phyloP scores from a whole-genome alignment of 37 sponge, comb jelly and placozoan genomes.

The Amphimedon queenslandica region DNA sequence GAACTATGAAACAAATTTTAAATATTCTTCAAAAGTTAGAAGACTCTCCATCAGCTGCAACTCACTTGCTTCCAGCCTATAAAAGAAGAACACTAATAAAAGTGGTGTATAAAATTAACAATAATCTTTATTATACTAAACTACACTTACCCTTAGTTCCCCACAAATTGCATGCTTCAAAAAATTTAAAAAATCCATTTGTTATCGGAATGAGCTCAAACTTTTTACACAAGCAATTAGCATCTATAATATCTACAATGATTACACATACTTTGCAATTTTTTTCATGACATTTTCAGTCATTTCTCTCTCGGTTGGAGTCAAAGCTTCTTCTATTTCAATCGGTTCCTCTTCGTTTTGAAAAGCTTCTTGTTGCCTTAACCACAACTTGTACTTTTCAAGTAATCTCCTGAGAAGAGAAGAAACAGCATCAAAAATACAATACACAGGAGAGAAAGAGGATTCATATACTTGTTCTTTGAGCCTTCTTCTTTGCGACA shows the following conservation, averaged over 20 bases:
- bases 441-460: too few relatives aligned
- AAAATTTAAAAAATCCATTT: neutral
- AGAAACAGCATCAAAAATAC: neutral
- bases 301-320: slow-evolving; percentile 62
- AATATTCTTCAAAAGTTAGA: slow-evolving; percentile 28
- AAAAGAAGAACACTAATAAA: neutral
- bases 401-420: slow-evolving; percentile 42
- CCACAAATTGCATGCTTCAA: neutral
- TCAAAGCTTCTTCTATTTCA: slow-evolving; percentile 75
- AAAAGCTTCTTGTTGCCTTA: slow-evolving; percentile 30
- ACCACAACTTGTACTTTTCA: slow-evolving; percentile 45
- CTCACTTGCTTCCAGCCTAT: slow-evolving; percentile 64
- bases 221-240: too few relatives aligned
- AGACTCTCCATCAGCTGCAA: slow-evolving; percentile 62
- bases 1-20: neutral
- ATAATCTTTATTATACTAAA: too few relatives aligned
- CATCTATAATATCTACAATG: neutral
- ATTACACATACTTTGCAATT: slow-evolving; percentile 36
- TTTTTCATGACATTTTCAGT: slow-evolving; percentile 37
- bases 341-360: slow-evolving; percentile 18
- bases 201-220: too few relatives aligned
- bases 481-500: slow-evolving; percentile 26
- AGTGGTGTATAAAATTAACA: neutral
- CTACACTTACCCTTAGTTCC: neutral
- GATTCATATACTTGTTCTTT: slow-evolving; percentile 53